These are phyloP conservation scores for Stegodyphus dumicola DNA, from an alignment of 1,140 invertebrate species.

Conservation along the genomic window DNA sequence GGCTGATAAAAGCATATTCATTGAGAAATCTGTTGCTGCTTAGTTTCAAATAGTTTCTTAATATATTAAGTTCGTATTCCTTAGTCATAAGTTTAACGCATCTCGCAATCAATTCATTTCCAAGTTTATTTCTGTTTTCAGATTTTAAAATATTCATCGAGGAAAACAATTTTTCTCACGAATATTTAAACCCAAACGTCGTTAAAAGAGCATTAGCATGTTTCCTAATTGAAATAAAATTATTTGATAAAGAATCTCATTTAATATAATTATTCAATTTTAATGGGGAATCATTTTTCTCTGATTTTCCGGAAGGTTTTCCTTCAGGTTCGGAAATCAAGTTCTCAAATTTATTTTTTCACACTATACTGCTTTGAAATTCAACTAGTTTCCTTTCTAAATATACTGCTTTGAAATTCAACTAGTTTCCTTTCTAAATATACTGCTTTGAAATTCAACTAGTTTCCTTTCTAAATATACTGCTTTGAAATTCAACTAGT, in stretches of 20 bases:
- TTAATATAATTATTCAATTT: conserved; percentile 37
- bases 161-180: conserved; percentile 8
- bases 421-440: conserved; percentile 13
- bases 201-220: conserved; percentile 9
- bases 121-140: neutral
- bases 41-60: neutral
- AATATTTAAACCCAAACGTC: neutral
- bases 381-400: no score
- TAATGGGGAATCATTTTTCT: conserved; percentile 6
- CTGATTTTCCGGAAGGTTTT: conserved; percentile 12
- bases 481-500: neutral
- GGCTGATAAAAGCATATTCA: neutral
- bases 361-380: neutral
- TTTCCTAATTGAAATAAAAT: conserved; percentile 17
- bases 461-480: conserved; percentile 10
- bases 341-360: conserved; percentile 4
- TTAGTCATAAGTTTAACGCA: conserved; percentile 8
- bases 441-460: conserved; percentile 18
- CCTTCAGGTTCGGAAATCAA: neutral
- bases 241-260: conserved; percentile 10
- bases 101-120: neutral
- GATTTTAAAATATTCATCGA: neutral
- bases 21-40: neutral
- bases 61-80: conserved; percentile 7
- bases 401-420: neutral